Base-by-base conservation (phyloP, 1,140 invertebrate species). In the silkworm (Bombyx mori) region DNA sequence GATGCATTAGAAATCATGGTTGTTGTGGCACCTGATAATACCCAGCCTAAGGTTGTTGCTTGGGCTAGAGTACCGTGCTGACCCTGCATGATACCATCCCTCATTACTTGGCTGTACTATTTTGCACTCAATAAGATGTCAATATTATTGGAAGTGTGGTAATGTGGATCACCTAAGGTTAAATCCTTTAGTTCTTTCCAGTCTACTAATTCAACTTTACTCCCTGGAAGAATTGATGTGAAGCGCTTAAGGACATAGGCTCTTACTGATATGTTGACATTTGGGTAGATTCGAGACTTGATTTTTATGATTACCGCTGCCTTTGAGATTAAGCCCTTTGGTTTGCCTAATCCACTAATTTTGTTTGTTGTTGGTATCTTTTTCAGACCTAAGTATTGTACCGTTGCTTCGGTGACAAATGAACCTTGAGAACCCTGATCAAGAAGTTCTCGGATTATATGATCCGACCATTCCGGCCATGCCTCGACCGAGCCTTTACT, bases 321-420 rank as follows among this genome's bases (percentile, higher is more conserved):
- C 42, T 62, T 62, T 3, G 47, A 42, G 4, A 8, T 49, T 6
- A 12, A 52, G 8, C 18, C 50, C 0, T 22, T 44, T 6, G 49
- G n/a, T 5, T 50, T 45, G 8, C 58, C 61, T 45, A 66, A 42
- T 35, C 59, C 57, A 8, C 54, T 44, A 8, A 64, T 47, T 12
- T n/a, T 47, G 46, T 55, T 52, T 7, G 42, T 46, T 3, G 56
- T 51, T 7, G 59, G 45, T 8, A 18, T 42, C 26, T 58, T 54
- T 52, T 63, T 65, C 1, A 68, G 26, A 10, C 52, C 50, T 5
- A 68, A 44, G 22, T 48, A 44, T 55, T 64, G 59, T 35, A 62
- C 65, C 42, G 57, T 48, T 8, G 62, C 59, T 53, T 65, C 60
- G n/a, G 63, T 60, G 3, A 65, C 48, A 22, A 65, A 68, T 7